Conservation (phyloP, 2,797 vertebrate species). For the Gobio occitaniae region DNA sequence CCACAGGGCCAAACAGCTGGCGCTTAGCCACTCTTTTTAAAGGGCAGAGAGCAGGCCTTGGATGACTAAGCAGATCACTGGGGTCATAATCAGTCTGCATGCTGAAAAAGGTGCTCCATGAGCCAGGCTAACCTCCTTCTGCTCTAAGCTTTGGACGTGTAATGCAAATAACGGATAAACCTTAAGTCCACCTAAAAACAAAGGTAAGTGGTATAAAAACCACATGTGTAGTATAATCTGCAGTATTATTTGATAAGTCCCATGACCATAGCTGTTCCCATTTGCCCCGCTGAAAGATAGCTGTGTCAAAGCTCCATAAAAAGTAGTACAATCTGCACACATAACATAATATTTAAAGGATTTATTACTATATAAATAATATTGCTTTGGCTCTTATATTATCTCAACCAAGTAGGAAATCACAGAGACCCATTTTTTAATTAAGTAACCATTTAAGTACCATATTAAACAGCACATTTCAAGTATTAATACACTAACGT, state of each 20-base stretch:
- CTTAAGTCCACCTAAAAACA: neutral
- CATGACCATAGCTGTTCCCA: neutral
- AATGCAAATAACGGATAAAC: neutral
- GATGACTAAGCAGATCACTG: conserved; percentile 37
- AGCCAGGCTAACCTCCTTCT: neutral
- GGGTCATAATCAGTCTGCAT: conserved; percentile 29
- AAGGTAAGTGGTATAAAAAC: neutral
- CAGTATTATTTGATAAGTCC: neutral
- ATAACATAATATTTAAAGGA: neutral
- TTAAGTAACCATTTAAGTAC: neutral
- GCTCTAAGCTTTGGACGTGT: neutral
- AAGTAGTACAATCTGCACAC: neutral
- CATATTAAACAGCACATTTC: neutral
- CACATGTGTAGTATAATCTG: neutral
- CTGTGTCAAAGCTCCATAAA: neutral
- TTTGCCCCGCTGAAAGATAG: neutral
- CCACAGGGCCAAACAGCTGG: conserved; percentile 17
- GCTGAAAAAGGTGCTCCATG: neutral
- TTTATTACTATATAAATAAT: neutral
- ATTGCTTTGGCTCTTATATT: neutral
- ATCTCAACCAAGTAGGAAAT: neutral
- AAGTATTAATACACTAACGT: neutral
- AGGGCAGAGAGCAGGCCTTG: conserved; percentile 42
- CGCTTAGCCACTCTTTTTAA: conserved; percentile 15
- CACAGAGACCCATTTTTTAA: neutral